Percentiles rank a stretch among this genome's conserved stretches.
Conservation (phyloP, 2,113 vertebrate genomes). For the Tauraco erythrolophus region DNA sequence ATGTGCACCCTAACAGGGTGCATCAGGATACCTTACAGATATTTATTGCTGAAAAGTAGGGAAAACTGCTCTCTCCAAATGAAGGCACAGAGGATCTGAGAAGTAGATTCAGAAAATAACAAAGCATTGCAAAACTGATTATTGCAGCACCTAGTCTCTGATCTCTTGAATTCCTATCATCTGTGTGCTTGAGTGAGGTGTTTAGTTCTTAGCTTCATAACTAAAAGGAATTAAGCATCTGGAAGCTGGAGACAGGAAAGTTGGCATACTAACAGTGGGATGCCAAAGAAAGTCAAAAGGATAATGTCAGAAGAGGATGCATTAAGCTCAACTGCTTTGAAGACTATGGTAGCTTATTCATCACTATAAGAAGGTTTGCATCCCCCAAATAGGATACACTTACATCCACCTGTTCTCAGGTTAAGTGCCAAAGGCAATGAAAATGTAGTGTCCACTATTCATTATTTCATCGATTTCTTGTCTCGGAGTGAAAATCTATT, state of each 20-base stretch:
- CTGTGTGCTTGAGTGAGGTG: neutral
- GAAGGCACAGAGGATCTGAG: neutral
- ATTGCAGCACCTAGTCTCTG: neutral
- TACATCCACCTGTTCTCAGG: neutral
- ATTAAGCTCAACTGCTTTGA: neutral
- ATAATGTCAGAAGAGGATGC: neutral
- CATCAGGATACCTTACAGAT: neutral
- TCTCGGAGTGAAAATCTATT: neutral
- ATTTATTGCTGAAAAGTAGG: neutral
- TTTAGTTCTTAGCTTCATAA: neutral
- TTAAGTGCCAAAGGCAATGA: neutral
- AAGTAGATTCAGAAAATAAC: neutral
- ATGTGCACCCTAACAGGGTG: fast-evolving
- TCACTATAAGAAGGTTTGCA: neutral
- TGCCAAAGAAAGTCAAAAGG: neutral
- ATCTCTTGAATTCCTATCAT: neutral
- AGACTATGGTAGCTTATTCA: neutral
- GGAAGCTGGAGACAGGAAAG: neutral
- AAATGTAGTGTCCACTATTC: neutral
- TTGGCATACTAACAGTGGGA: neutral
- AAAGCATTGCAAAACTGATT: neutral
- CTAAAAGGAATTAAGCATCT: neutral
- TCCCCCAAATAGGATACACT: neutral
- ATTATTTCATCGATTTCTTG: neutral
- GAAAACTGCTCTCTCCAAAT: neutral